These are phyloP conservation scores for Mastomys natalensis DNA, from an alignment of 2,113 vertebrate species.

Conservation along the genomic window DNA sequence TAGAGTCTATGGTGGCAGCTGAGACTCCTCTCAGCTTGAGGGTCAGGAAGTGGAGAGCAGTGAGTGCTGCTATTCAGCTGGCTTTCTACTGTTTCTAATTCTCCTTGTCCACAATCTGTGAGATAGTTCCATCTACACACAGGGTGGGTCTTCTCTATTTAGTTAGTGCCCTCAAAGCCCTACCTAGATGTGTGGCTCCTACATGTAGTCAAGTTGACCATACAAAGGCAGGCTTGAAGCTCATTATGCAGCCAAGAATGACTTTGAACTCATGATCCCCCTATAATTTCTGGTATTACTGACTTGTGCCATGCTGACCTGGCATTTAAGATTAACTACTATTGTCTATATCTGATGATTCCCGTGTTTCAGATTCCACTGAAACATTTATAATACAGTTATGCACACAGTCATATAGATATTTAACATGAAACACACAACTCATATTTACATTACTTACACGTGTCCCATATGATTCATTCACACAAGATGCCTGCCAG, in stretches of 20 bases:
- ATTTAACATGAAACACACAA: conserved; percentile 33
- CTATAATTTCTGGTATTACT: not conserved
- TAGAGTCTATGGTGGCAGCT: too few species aligned
- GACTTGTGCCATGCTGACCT: not conserved
- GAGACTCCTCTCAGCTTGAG: not conserved
- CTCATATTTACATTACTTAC: not conserved
- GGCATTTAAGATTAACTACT: not conserved
- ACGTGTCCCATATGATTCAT: not conserved
- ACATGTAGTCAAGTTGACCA: not conserved
- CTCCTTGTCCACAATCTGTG: not conserved
- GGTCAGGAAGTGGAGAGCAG: not conserved
- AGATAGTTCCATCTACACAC: too few species aligned
- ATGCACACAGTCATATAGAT: not conserved
- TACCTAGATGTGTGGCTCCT: not conserved
- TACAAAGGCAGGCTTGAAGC: too few species aligned
- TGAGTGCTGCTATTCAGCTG: too few species aligned
- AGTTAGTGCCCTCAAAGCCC: not conserved
- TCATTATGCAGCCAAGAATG: not conserved
- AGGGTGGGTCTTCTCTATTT: not conserved
- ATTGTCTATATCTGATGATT: not conserved
- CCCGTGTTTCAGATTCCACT: not conserved
- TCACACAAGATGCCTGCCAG: not conserved
- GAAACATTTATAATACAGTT: conserved; percentile 7
- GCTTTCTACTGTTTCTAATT: not conserved
- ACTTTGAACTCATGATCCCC: not conserved